These are phyloP conservation scores for Lasius fuliginosus DNA, from an alignment of 2,888 invertebrate species.

Conservation along the genomic window DNA sequence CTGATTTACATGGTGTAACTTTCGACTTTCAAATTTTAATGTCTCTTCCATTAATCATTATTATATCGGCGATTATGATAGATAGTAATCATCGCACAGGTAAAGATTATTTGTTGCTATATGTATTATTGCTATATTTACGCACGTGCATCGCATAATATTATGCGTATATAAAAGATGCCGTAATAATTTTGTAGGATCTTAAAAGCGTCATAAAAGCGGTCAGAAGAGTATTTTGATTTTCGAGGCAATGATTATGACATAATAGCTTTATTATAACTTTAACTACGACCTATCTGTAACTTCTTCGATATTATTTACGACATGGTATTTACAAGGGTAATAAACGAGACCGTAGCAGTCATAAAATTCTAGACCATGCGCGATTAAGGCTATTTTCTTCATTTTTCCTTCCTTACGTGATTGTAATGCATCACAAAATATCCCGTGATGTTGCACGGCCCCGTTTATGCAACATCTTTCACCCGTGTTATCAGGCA, in stretches of 20 bases:
- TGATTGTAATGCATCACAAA: slow-evolving; percentile 41
- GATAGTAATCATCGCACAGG: background rate
- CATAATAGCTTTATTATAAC: slow-evolving; percentile 26
- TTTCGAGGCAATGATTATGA: background rate
- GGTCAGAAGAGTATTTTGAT: background rate
- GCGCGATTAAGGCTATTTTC: slow-evolving; percentile 40
- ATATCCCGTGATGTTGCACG: slow-evolving; percentile 41
- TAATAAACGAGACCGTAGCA: slow-evolving; percentile 33
- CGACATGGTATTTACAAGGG: slow-evolving; percentile 7
- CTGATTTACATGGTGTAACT: background rate
- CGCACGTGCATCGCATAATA: background rate
- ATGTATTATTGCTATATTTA: background rate
- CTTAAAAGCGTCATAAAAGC: slow-evolving; percentile 8
- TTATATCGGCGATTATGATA: background rate
- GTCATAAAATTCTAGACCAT: slow-evolving; percentile 37
- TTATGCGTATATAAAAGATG: background rate
- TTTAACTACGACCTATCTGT: slow-evolving; percentile 20
- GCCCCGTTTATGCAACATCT: slow-evolving; percentile 42
- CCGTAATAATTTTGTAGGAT: background rate
- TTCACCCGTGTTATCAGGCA: slow-evolving; percentile 46
- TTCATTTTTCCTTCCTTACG: slow-evolving; percentile 36
- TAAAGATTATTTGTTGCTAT: background rate
- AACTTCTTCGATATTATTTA: slow-evolving; percentile 56
- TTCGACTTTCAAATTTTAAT: background rate
- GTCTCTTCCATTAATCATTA: background rate